phyloP scores from a whole-genome alignment of 2,113 vertebrate genomes.

The Acinonyx jubatus region DNA sequence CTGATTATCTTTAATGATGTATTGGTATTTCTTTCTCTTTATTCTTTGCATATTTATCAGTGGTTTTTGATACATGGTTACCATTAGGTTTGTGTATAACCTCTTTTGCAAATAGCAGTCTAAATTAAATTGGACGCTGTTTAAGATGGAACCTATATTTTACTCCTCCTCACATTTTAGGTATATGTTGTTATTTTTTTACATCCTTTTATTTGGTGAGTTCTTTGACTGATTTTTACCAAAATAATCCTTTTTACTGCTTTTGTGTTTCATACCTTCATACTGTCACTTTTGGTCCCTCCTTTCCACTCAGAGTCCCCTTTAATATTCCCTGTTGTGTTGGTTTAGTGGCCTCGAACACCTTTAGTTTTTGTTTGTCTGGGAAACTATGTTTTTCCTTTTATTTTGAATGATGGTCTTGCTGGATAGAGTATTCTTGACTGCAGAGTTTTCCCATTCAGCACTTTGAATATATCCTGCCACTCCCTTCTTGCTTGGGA shows the following conservation, averaged over 20 bases:
- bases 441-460: background rate
- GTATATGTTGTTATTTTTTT: background rate
- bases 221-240: background rate
- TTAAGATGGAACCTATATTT: background rate
- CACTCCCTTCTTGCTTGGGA: no score
- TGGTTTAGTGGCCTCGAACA: background rate
- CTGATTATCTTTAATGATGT: background rate
- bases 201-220: background rate
- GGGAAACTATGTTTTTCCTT: background rate
- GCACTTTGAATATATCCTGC: no score
- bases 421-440: background rate
- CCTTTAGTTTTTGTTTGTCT: background rate
- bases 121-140: background rate
- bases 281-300: background rate
- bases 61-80: background rate
- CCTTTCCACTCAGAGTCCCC: background rate
- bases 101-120: background rate
- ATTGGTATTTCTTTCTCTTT: background rate
- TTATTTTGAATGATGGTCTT: background rate
- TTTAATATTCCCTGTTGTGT: background rate
- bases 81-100: background rate
- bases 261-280: background rate
- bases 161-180: background rate
- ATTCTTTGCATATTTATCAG: background rate
- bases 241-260: background rate